These are phyloP conservation scores for Teleogryllus oceanicus DNA, from an alignment of 2,888 invertebrate species.

Conservation along the genomic window DNA sequence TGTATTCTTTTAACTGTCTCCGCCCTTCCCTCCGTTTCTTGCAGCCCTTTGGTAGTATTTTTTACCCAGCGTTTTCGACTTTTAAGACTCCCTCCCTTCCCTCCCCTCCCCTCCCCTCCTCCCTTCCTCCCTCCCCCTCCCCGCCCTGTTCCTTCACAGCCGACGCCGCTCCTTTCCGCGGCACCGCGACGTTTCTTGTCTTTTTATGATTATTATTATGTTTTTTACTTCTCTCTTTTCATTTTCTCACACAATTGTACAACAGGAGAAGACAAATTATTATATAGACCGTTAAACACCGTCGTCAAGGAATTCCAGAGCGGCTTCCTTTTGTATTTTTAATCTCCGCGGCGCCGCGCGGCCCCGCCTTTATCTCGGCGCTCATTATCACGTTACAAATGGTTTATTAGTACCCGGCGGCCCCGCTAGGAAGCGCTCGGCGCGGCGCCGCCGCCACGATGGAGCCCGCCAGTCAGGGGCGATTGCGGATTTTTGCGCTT, in stretches of 20 bases:
- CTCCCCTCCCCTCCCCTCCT: neutral
- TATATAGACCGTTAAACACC: conserved; percentile 18
- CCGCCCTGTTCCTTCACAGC: neutral
- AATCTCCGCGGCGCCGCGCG: neutral
- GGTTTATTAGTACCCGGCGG: neutral
- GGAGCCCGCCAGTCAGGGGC: no score
- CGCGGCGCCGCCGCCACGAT: no score
- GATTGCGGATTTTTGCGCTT: no score
- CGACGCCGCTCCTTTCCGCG: neutral
- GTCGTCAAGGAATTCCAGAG: conserved; percentile 9
- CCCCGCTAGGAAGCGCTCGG: neutral
- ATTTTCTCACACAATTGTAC: conserved; percentile 18
- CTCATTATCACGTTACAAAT: conserved; percentile 18
- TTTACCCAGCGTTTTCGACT: neutral
- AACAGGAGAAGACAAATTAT: conserved; percentile 18
- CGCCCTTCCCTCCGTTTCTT: neutral
- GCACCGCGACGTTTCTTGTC: neutral
- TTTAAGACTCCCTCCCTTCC: neutral
- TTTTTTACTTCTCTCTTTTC: conserved; percentile 5
- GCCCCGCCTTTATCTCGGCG: neutral
- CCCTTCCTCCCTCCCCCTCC: neutral
- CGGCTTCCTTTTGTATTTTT: neutral
- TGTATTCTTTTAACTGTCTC: conserved; percentile 18
- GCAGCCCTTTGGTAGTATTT: neutral
- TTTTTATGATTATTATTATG: conserved; percentile 18